Evolutionary conservation across 2,797 vertebrate species (phyloP), one percentile per base, ranked within the genome.

Genomic region (Coluber constrictor): DNA sequence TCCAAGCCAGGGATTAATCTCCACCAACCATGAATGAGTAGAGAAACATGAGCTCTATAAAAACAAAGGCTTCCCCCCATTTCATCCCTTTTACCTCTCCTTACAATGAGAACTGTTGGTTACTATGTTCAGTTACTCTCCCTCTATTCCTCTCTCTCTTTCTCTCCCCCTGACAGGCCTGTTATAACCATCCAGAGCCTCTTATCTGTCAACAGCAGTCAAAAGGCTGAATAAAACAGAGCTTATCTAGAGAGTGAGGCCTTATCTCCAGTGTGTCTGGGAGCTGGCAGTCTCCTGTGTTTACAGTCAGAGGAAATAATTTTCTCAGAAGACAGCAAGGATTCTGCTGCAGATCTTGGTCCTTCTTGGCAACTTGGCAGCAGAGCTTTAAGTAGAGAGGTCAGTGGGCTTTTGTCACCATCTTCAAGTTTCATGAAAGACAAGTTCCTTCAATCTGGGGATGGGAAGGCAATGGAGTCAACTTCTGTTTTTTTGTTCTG

Each of bases 121-220:
- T 94, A 55, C 88, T 61, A 27, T 57, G 37, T 61, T 59, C 57
- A 88, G 86, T 23, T 25, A 43, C 32, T 90, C 27, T 32, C 27
- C 20, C 37, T 83, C 37, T 83, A 11, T 83, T 10, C 43, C 18
- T 91, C 15, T 63, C 27, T 91, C 8, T 61, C 54, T 63, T 83
- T 43, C 55, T 87, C 70, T 16, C 87, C 66, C 63, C 20, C 79
- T 4, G 20, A 47, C 55, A 92, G 89, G 47, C 89, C 63, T 87
- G 55, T 86, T 83, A 83, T 88, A 87, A 86, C 54, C 37, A 90
- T 87, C 60, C 88, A 89, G 87, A 51, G 88, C 10, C 87, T 66
- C 87, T 93, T 93, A 93, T 93, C 93, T 93, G 90, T 70, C 90
- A 89, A 89, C 87, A 91, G 66, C 93, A 89, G 90, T 91, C 93